Base-by-base conservation (phyloP, 1,140 invertebrate species). In the Caerostris darwini region DNA sequence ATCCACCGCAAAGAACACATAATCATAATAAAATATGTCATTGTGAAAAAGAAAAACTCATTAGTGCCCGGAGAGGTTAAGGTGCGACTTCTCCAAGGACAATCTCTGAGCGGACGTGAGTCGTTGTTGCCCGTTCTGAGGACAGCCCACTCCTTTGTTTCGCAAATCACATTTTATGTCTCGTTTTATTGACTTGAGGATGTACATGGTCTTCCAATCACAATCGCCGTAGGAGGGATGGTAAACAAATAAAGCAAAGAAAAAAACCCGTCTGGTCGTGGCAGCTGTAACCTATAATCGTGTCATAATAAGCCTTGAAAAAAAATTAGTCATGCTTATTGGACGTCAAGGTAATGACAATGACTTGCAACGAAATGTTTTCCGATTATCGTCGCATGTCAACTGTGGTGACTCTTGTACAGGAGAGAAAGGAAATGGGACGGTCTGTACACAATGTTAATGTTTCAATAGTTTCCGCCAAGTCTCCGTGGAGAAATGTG, bases 291-390 rank as follows among this genome's bases (percentile, higher is more conserved):
- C 81, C 7, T 92, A 58, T 92, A 92, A 92, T 92, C 34, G 67
- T 53, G 58, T 85, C 58, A 83, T 85, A 86, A 92, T 85, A 77
- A 92, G 12, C 91, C 59, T 92, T 85, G 91, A 56, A 77, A 85
- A 92, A 71, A 86, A 92, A 92, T 92, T 92, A 92, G 91, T 69
- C 91, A 92, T 92, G 91, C 91, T 82, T 92, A 85, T 82, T 82
- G 53, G 57, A 91, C 53, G 61, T 85, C 91, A 57, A 69, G 59
- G 82, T 92, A 92, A 92, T 91, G 90, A 91, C 71, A 50, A 83
- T 59, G 64, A 64, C 57, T 61, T 53, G 54, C 69, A 83, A 10
- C 17, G 71, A 91, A 85, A 58, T 5, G 14, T 50, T 82, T 57
- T 50, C 59, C 85, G 85, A 87, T 64, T 88, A 53, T 67, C 58